Base-by-base conservation (phyloP, 1,140 invertebrate genomes). In the Thalassaphorura encarpata region DNA sequence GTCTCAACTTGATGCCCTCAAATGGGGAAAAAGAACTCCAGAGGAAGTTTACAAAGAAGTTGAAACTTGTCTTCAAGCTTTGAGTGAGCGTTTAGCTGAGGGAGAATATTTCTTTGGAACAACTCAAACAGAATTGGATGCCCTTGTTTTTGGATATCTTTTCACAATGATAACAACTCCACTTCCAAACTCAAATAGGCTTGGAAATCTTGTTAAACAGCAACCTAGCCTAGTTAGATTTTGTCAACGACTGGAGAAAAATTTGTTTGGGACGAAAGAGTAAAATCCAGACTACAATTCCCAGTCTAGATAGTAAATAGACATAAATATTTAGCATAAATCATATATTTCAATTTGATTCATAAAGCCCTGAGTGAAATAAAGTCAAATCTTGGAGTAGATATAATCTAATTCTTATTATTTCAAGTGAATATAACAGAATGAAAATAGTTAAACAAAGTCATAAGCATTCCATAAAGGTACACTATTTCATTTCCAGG, bases 141-240 rank as follows among this genome's bases (percentile, higher is more conserved):
- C 93, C 13, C 72, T 97, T n/a, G 83, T 95, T 0, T 98, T 95
- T 77, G 95, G 93, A 21, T 94, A 98, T 71, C 74, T 97, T n/a
- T 92, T 88, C 66, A 89, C 89, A 0, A 81, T 98, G 54, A 72
- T 97, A 16, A 94, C 91, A 8, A 93, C 87, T 16, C 77, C 78
- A 2, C 73, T 96, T 4, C 88, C 89, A 0, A 83, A 83, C 55
- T 4, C 24, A 19, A 83, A 80, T 66, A 74, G 77, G 50, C 73
- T 93, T 56, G 82, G 82, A 8, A 77, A 78, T 53, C 83, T 83
- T 53, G n/a, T 43, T 5, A 83, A 80, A 65, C 75, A 78, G 50
- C 73, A 93, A 54, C 82, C 82, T 11, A 77, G 78, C 55, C 83
- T 83, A 56, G 78, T 92, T 13, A 21, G 29, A 6, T 36, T 51